Percentiles rank a stretch among this genome's conserved stretches.
phyloP scores from a whole-genome alignment of 2,113 vertebrate species.

The Laticauda laticaudata region DNA sequence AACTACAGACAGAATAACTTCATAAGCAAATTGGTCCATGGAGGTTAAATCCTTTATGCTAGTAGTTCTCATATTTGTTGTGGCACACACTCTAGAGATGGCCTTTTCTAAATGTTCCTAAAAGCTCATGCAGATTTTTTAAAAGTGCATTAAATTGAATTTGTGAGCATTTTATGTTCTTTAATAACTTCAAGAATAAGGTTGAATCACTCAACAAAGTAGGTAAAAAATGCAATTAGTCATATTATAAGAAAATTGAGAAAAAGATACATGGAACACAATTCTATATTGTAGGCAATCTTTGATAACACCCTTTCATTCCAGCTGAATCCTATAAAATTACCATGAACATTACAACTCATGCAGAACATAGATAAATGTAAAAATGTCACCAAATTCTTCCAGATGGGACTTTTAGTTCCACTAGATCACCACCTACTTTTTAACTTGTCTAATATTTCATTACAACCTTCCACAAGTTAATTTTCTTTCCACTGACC shows the following conservation, averaged over 20 bases:
- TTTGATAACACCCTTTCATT: slow-evolving; percentile 96
- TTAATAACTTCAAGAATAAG: slow-evolving; percentile 85
- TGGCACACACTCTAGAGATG: slow-evolving; percentile 36
- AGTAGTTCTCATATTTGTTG: slow-evolving; percentile 18
- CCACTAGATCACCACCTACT: slow-evolving; percentile 96
- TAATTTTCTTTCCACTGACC: slow-evolving; percentile 98
- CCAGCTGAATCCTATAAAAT: slow-evolving; percentile 98
- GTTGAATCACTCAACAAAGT: slow-evolving; percentile 85
- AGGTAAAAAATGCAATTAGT: slow-evolving; percentile 85
- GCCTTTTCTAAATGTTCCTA: slow-evolving; percentile 54
- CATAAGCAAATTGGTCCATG: not conserved
- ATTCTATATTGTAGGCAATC: slow-evolving; percentile 93
- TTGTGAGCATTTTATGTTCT: slow-evolving; percentile 74
- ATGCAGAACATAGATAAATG: slow-evolving; percentile 99
- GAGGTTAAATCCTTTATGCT: slow-evolving; percentile 45
- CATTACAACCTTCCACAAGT: slow-evolving; percentile 97
- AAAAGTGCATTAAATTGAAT: slow-evolving; percentile 74
- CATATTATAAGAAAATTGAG: slow-evolving; percentile 86
- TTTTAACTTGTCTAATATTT: slow-evolving; percentile 98
- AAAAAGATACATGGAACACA: slow-evolving; percentile 93
- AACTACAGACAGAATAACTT: not conserved
- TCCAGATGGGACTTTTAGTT: slow-evolving; percentile 96
- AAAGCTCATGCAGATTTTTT: slow-evolving; percentile 60
- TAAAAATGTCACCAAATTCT: slow-evolving; percentile 98
- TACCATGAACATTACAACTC: slow-evolving; percentile 99